Evolutionary conservation across 2,888 invertebrate species (phyloP), one percentile per base, ranked within the genome.

Genomic region (Epirrhoe tristata): DNA sequence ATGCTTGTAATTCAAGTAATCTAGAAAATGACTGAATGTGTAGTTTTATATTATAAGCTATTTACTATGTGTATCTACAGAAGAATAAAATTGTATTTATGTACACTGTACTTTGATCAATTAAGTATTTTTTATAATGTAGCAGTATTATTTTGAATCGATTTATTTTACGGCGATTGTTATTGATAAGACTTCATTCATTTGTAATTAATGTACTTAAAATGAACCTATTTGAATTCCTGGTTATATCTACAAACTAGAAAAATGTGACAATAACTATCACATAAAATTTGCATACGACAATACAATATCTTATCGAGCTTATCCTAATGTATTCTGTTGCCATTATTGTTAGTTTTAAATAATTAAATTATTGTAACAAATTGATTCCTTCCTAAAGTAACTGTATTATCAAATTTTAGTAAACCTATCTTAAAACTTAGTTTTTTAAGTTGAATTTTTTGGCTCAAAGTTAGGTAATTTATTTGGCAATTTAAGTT

Each of bases 241-340:
- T 61, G 43, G 8, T 52, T 39, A 70, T 46, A 62, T 70, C 61
- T 73, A 76, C 75, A 77, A 81, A 81, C 74, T 64, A 83, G 81
- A 75, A 73, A 80, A 84, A 86, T 86, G 85, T 89, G 93, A 93
- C 93, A 93, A 93, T 93, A 93, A 93, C 84, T 89, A 89, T 84
- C 83, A 86, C 87, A 86, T 90, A 87, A 83, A 85, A 85, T 84
- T 86, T 83, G 81, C 81, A 81, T 79, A 82, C 77, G 87, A 92
- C 87, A 91, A 89, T 91, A 88, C 86, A 77, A 83, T 75, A 82
- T 83, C 75, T 74, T 77, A 85, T 83, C 82, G 91, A 92, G 91
- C 92, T 92, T 93, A 89, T 83, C 84, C 86, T 73, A 75, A 75
- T 77, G 73, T 71, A 65, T 77, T 80, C 46, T 66, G 66, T 81